These are phyloP conservation scores for Meghimatium bilineatum DNA, from an alignment of 2,888 invertebrate species.

Conservation along the genomic window DNA sequence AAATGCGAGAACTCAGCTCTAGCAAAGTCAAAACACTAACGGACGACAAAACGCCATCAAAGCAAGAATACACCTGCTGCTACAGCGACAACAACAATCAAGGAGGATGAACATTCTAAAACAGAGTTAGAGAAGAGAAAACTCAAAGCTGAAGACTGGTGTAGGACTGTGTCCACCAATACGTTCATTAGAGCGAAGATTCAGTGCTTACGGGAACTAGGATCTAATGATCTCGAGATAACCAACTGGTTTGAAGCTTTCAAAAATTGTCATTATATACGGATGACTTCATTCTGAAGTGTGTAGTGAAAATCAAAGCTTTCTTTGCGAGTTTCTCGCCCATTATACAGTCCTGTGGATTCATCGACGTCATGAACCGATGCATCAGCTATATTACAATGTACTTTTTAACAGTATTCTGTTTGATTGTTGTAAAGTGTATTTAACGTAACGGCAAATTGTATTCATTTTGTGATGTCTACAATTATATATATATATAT, in stretches of 20 bases:
- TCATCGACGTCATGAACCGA: neutral
- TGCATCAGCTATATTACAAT: neutral
- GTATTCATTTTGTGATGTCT: too few species aligned
- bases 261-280: conserved; percentile 42
- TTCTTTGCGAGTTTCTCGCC: too few species aligned
- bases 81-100: neutral
- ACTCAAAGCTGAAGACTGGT: conserved; percentile 51
- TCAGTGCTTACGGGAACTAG: conserved; percentile 46
- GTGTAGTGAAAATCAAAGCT: neutral
- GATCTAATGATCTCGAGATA: conserved; percentile 48
- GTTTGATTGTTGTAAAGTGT: too few species aligned
- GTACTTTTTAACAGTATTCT: too few species aligned
- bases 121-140: conserved; percentile 46
- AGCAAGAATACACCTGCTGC: neutral
- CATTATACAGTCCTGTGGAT: too few species aligned
- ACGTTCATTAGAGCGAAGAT: conserved; percentile 46
- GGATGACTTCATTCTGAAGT: neutral
- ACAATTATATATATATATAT: too few species aligned
- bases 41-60: conserved; percentile 24
- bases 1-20: neutral
- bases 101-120: conserved; percentile 36
- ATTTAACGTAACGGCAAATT: too few species aligned
- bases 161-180: conserved; percentile 43
- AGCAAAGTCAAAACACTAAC: neutral
- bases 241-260: conserved; percentile 51